These are phyloP conservation scores for Drosophila koepferae DNA, from an alignment of 2,888 invertebrate species.

Conservation along the genomic window DNA sequence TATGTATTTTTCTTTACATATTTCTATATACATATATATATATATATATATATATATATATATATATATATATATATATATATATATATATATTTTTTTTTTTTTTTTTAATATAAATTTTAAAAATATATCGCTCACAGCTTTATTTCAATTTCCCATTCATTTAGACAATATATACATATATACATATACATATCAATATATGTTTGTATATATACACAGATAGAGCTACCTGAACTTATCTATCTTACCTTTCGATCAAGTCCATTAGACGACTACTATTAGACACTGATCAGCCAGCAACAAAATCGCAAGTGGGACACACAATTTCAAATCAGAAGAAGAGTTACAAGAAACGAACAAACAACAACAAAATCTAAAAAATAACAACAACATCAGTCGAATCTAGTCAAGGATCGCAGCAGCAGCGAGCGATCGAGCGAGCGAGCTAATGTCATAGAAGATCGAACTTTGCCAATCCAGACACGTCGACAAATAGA, in stretches of 20 bases:
- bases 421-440: background rate
- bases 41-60: background rate
- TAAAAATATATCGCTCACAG: background rate
- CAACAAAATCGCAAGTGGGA: conserved; percentile 30
- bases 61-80: background rate
- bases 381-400: background rate
- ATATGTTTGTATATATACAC: conserved; percentile 1
- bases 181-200: background rate
- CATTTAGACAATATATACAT: background rate
- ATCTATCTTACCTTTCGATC: conserved; percentile 21
- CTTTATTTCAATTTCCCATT: background rate
- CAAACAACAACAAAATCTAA: conserved; percentile 1
- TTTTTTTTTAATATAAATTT: background rate
- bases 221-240: conserved; percentile 1
- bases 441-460: background rate
- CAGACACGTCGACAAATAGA: background rate
- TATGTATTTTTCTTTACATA: background rate
- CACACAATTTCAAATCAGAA: conserved; percentile 2
- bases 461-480: background rate
- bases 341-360: conserved; percentile 1
- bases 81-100: background rate
- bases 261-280: conserved; percentile 21
- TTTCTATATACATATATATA: background rate
- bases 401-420: background rate
- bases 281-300: conserved; percentile 17